phyloP scores from a whole-genome alignment of 2,888 invertebrate species.

The Acrobasis suavella region DNA sequence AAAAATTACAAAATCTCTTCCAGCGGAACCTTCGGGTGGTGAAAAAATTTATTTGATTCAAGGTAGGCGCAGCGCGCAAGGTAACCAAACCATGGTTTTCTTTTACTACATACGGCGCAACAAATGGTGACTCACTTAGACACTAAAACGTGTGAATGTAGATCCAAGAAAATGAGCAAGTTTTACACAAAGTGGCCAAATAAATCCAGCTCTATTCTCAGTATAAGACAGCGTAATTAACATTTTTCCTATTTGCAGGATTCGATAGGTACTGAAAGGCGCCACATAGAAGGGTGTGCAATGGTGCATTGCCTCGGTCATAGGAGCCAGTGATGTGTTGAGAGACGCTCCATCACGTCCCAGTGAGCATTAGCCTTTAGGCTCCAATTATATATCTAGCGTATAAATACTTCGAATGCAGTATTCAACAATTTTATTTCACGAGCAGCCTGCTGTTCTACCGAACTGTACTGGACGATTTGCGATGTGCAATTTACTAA shows the following conservation, averaged over 20 bases:
- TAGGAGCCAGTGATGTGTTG: conserved; percentile 30
- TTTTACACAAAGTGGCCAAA: neutral
- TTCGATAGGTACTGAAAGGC: conserved; percentile 15
- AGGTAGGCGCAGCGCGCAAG: no score
- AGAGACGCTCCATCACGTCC: conserved; percentile 31
- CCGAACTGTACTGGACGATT: no score
- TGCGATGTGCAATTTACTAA: no score
- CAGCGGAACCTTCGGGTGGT: no score
- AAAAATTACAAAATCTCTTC: no score
- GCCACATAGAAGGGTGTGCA: conserved; percentile 27
- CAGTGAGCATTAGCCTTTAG: conserved; percentile 36
- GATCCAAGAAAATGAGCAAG: no score
- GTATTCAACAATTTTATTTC: neutral
- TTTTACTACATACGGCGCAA: no score
- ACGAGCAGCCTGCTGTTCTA: no score
- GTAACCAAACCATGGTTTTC: no score
- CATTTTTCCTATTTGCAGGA: conserved; percentile 13
- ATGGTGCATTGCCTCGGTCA: conserved; percentile 30
- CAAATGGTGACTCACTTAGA: no score
- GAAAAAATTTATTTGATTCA: no score
- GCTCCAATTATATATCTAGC: conserved; percentile 24
- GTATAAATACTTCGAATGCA: conserved; percentile 2
- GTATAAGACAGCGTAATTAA: conserved; percentile 8
- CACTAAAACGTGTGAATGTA: no score
- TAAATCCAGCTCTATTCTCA: neutral